A percentile compares a stretch with the other conserved stretches of the same genome.
These are phyloP conservation scores for Lacerta viridis DNA, from an alignment of 2,797 vertebrate species.

Conservation along the genomic window DNA sequence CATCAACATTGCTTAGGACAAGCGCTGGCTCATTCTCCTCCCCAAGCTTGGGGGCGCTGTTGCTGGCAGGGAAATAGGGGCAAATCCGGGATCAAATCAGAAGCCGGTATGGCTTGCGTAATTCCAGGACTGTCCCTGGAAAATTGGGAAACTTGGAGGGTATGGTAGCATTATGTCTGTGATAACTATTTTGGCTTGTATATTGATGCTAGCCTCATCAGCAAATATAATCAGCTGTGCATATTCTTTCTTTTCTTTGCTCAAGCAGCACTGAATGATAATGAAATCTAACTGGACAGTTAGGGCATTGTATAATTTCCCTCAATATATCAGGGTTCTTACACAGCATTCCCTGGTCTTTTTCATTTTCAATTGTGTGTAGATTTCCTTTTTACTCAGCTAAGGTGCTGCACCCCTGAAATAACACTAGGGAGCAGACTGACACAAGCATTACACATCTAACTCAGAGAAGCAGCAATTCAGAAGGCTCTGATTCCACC, in stretches of 20 bases:
- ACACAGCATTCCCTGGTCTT: slow-evolving; percentile 91
- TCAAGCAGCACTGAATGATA: neutral
- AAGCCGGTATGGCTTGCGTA: no score
- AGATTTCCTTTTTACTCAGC: neutral
- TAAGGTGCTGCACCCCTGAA: slow-evolving; percentile 64
- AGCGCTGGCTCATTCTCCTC: no score
- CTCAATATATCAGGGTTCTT: slow-evolving; percentile 85
- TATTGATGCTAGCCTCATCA: neutral
- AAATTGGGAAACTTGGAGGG: no score
- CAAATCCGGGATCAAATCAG: no score
- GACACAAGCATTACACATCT: slow-evolving; percentile 64
- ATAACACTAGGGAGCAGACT: slow-evolving; percentile 83
- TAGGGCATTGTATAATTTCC: neutral
- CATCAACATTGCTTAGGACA: no score
- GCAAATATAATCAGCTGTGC: neutral
- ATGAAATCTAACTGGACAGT: neutral
- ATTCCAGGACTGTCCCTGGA: no score
- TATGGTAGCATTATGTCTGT: no score
- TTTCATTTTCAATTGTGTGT: slow-evolving; percentile 77
- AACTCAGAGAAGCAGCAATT: accelerated
- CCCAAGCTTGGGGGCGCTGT: no score
- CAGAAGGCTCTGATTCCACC: slow-evolving; percentile 41
- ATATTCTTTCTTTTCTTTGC: neutral
- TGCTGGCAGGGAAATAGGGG: no score
- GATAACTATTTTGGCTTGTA: neutral